Evolutionary conservation across 2,888 invertebrate species (phyloP).

Genomic region (Drosophila rubida): DNA sequence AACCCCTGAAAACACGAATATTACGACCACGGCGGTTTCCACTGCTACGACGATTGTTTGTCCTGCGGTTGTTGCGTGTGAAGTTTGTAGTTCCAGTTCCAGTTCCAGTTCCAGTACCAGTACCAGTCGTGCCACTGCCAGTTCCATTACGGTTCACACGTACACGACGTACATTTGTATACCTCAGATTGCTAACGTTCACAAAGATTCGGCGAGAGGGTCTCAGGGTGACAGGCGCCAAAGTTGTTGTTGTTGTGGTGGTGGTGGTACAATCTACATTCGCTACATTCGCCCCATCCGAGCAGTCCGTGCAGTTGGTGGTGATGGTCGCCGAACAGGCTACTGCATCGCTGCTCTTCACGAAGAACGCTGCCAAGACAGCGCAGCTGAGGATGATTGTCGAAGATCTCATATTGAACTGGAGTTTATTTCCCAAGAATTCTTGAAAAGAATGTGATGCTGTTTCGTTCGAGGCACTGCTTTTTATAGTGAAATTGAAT

Average conservation of each 20-base stretch:
- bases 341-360: slow-evolving; percentile 28
- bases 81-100: background rate
- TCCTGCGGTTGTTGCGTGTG: background rate
- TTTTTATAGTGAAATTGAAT: background rate
- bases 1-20: background rate
- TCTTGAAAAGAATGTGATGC: slow-evolving; percentile 9
- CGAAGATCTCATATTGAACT: slow-evolving; percentile 24
- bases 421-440: background rate
- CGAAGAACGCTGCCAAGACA: slow-evolving; percentile 24
- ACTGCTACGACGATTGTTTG: background rate
- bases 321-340: slow-evolving; percentile 27
- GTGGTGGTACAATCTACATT: slow-evolving; percentile 33
- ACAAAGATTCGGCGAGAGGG: background rate
- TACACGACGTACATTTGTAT: slow-evolving; percentile 13
- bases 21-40: background rate
- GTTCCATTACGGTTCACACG: slow-evolving; percentile 12
- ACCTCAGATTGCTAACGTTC: slow-evolving; percentile 10
- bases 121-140: background rate
- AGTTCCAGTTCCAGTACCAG: background rate
- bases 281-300: background rate
- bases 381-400: slow-evolving; percentile 23
- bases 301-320: slow-evolving; percentile 33
- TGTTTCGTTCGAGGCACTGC: slow-evolving; percentile 1
- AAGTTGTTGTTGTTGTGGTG: slow-evolving; percentile 33
- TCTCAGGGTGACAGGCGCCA: background rate